Base-by-base conservation (phyloP, 2,888 invertebrate genomes). In the Tupiocoris notatus region DNA sequence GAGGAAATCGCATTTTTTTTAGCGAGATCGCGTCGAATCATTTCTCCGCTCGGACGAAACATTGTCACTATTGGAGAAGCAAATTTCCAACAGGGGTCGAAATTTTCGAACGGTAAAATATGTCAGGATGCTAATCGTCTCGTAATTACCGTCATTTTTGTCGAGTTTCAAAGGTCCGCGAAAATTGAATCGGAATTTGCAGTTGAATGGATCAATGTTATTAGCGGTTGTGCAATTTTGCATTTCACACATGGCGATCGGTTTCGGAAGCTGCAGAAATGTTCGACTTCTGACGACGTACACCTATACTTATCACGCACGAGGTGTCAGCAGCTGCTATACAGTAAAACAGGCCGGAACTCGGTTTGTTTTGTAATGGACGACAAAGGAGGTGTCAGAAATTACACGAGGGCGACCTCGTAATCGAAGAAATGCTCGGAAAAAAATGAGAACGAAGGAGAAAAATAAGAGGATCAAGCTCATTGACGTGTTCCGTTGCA, bases 371-470 rank as follows among this genome's bases (percentile, higher is more conserved):
- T 57, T 57, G 57, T 67, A 67, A 57, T 67, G 21, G 23, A 54
- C 57, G 56, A 67, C 67, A 67, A 67, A 67, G 56, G 67, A 67
- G 67, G 67, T 67, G 67, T 67, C 67, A 67, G 67, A 22, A 21
- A 20, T 1, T n/a, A 65, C 39, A 3, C 12, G 6, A 39, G 39
- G 39, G 39, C 39, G 39, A 39, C 39, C 39, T 39, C 39, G 12
- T 7, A 39, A 39, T 3, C 3, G 39, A 12, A 39, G 39, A 39
- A 39, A 3, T 7, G 3, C 12, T 39, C 12, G 39, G 12, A 12
- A 39, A 39, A 39, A 39, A 39, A 39, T n/a, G n/a, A n/a, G n/a
- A 39, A 7, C 39, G 39, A 39, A 12, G 12, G 12, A 3, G 39
- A 12, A 39, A 39, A 39, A 12, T 39, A 39, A 39, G 39, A 12